phyloP scores from a whole-genome alignment of 2,113 vertebrate genomes.

The Eidolon helvum region DNA sequence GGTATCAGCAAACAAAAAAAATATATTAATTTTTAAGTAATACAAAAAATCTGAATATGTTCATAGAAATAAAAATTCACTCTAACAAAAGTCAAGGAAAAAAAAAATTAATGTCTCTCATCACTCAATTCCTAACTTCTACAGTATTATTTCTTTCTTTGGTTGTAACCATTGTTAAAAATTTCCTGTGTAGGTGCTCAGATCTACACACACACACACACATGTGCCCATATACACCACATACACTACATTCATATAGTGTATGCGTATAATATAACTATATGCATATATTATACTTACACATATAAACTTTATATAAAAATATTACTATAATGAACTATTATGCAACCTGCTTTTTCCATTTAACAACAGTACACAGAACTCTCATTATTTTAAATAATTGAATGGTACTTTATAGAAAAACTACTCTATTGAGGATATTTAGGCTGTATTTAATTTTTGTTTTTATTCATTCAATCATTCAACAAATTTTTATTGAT shows the following conservation, averaged over 20 bases:
- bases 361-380: background rate
- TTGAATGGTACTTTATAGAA: background rate
- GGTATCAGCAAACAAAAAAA: background rate
- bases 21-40: background rate
- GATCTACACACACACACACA: background rate
- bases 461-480: background rate
- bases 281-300: background rate
- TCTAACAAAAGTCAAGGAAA: background rate
- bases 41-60: background rate
- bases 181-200: background rate
- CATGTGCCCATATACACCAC: too few relatives aligned
- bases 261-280: background rate
- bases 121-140: background rate
- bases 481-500: background rate
- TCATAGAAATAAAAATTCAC: background rate
- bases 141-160: background rate
- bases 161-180: background rate
- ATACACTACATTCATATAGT: background rate
- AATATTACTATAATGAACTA: background rate
- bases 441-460: background rate
- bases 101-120: background rate
- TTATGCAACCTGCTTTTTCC: background rate
- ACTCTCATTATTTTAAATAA: slow-evolving; percentile 20
- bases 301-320: background rate
- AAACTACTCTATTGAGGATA: background rate